Percentiles rank a stretch among this genome's conserved stretches.
Conservation (phyloP, 2,797 vertebrate genomes). For the Gymnothorax javanicus region DNA sequence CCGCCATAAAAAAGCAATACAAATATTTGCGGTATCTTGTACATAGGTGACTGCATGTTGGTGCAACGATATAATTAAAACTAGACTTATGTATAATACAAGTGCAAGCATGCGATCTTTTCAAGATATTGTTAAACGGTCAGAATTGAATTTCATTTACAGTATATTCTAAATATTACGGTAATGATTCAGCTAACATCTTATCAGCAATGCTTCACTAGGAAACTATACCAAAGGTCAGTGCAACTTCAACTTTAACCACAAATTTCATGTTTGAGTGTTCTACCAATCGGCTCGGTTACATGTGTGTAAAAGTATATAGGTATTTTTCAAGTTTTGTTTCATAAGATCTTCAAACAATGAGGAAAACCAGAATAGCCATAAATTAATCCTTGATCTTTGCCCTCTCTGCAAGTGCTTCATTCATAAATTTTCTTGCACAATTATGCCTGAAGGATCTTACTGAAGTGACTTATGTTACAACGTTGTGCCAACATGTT, state of each 20-base stretch:
- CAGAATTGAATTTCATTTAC: background rate
- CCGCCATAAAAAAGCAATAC: background rate
- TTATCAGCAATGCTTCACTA: background rate
- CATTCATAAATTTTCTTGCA: background rate
- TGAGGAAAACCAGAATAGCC: background rate
- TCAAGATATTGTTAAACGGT: background rate
- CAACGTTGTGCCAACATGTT: background rate
- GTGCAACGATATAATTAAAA: background rate
- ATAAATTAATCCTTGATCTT: background rate
- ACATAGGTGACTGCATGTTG: background rate
- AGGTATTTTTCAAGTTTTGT: background rate
- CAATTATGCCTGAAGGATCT: background rate
- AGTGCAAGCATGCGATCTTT: background rate
- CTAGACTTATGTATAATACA: background rate
- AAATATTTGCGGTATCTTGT: background rate
- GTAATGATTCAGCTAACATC: constrained; percentile 55
- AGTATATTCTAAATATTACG: constrained; percentile 29
- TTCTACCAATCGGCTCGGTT: background rate
- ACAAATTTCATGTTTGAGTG: background rate
- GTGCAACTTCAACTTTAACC: background rate
- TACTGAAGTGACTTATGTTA: background rate
- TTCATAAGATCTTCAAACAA: background rate
- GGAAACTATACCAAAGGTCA: constrained; percentile 37
- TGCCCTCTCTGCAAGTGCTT: background rate
- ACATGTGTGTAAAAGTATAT: background rate